Evolutionary conservation across 2,888 invertebrate genomes (phyloP), one percentile per base, ranked within the genome.

Genomic region (Andrena dorsata): DNA sequence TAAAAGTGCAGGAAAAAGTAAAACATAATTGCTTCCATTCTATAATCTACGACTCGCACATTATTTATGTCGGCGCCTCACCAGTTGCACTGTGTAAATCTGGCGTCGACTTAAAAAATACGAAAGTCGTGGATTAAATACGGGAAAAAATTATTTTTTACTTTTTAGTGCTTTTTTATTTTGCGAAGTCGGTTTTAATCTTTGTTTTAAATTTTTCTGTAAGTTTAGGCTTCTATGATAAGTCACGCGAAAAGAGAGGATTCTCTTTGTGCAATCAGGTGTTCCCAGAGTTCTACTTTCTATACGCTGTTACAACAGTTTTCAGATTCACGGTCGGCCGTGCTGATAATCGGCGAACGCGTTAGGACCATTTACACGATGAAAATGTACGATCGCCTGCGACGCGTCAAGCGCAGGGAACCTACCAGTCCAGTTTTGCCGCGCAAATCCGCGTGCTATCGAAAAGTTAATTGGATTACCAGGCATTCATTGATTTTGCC

Each of bases 401-500:
- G 20, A 26, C 70, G 2, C 13, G 80, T 73, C 79, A 84, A 66
- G 69, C 61, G 23, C 76, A 75, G 74, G 26, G 56, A 30, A 60
- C 7, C 51, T 47, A 16, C 16, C 61, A 28, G 41, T 69, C 35
- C 51, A 60, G 32, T 73, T 60, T 28, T 4, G 35, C 56, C 63
- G 56, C 32, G 58, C 32, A 51, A 68, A 75, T 64, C 47, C 49
- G 35, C 51, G 28, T n/a, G 60, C 47, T 26, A 30, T 30, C 47
- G 65, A 70, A 74, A 82, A 70, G 80, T 86, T 86, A 85, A 89
- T 87, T 75, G 47, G 69, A 71, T 89, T 83, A 76, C 41, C 8
- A 49, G 16, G 28, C 69, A 60, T 72, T 72, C 71, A 73, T 72
- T 81, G 80, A 82, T 82, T 88, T 77, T 76, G 68, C 73, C 63